These are phyloP conservation scores for Yponomeuta malinellus DNA, from an alignment of 2,888 invertebrate genomes.

Conservation along the genomic window DNA sequence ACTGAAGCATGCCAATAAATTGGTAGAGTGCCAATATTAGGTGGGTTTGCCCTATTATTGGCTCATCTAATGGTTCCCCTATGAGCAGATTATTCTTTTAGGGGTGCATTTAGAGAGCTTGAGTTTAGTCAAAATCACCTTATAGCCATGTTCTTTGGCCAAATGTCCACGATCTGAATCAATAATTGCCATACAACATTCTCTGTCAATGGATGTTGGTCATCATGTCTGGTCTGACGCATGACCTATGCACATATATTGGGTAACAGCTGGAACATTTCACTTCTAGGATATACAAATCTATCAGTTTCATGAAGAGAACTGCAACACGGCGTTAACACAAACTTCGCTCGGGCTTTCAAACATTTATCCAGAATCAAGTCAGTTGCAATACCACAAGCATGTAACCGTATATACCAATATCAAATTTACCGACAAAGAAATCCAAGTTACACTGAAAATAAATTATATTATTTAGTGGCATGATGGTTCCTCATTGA, in stretches of 20 bases:
- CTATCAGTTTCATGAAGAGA: constrained; percentile 87
- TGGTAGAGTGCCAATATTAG: too few species aligned
- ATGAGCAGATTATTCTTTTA: constrained; percentile 58
- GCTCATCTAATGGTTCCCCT: constrained; percentile 62
- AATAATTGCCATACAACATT: constrained; percentile 90
- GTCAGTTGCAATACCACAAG: constrained; percentile 96
- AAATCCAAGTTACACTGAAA: constrained; percentile 95
- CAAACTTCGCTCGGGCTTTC: constrained; percentile 84
- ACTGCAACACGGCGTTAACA: constrained; percentile 96
- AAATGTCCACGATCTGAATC: constrained; percentile 89
- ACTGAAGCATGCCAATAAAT: too few species aligned
- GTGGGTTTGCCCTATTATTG: too few species aligned
- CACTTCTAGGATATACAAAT: constrained; percentile 88
- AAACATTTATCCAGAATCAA: constrained; percentile 91
- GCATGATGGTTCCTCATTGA: constrained; percentile 79
- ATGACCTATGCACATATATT: constrained; percentile 89
- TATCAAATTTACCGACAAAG: constrained; percentile 86
- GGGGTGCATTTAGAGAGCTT: constrained; percentile 90
- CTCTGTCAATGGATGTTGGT: constrained; percentile 77
- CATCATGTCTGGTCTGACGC: constrained; percentile 94
- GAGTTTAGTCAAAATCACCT: constrained; percentile 84
- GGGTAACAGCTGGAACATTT: constrained; percentile 70
- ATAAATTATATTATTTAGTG: constrained; percentile 83
- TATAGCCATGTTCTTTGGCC: constrained; percentile 85
- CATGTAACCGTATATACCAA: constrained; percentile 93